Percentiles rank a stretch among this genome's conserved stretches.
Conservation (phyloP, 2,888 invertebrate genomes). For the Nesidiocoris tenuis region DNA sequence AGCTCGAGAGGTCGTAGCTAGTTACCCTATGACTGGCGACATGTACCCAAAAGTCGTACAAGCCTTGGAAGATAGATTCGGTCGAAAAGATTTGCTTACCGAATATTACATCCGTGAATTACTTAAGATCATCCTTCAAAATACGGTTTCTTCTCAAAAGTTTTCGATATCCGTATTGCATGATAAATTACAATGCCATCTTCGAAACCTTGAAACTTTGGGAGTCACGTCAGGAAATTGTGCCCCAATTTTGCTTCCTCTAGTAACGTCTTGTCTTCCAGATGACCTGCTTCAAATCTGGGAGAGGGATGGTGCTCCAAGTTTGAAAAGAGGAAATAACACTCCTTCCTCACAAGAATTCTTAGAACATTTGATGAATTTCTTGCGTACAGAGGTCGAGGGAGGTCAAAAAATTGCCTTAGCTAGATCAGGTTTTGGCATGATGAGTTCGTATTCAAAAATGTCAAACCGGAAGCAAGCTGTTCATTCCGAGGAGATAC, state of each 20-base stretch:
- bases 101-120: constrained; percentile 5
- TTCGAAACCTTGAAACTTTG: constrained; percentile 6
- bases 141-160: neutral
- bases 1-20: neutral
- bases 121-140: neutral
- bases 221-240: neutral
- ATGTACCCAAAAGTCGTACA: neutral
- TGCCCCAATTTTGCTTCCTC: constrained; percentile 10
- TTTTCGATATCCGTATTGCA: neutral
- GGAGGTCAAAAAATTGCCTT: neutral
- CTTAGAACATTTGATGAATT: neutral
- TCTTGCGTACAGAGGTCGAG: neutral
- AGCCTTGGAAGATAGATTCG: neutral
- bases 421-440: constrained; percentile 8
- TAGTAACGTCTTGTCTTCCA: constrained; percentile 8
- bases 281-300: neutral
- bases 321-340: neutral
- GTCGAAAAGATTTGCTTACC: neutral
- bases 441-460: too few relatives aligned
- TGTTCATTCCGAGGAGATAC: too few relatives aligned
- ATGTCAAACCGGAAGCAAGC: too few relatives aligned
- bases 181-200: neutral
- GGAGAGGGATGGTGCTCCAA: constrained; percentile 4
- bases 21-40: neutral
- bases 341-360: neutral